Evolutionary conservation across 2,113 vertebrate genomes (phyloP).

Genomic region (Odobenus rosmarus): DNA sequence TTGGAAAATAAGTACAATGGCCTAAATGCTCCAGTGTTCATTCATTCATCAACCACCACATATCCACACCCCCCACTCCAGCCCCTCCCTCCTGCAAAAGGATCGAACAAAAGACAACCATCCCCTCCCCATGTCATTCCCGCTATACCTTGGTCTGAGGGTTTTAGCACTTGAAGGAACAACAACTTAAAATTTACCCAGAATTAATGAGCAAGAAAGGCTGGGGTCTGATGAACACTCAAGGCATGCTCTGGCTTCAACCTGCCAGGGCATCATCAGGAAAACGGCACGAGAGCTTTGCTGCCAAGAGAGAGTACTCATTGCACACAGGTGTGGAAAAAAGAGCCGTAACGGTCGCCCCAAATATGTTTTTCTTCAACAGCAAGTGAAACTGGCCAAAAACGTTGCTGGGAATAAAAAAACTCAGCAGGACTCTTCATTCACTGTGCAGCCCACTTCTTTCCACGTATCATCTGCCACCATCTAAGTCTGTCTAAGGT

Average conservation of each 20-base stretch:
- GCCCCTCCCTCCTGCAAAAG: neutral
- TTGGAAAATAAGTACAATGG: neutral
- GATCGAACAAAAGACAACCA: neutral
- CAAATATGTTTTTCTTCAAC: slow-evolving; percentile 55
- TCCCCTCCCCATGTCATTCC: neutral
- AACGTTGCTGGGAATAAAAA: neutral
- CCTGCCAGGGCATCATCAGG: neutral
- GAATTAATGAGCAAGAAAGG: neutral
- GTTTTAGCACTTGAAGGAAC: neutral
- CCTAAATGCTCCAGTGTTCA: neutral
- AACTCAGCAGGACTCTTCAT: neutral
- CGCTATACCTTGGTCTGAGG: neutral
- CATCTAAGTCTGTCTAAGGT: neutral
- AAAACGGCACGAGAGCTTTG: neutral
- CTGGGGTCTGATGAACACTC: neutral
- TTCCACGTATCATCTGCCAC: neutral
- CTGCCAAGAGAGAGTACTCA: slow-evolving; percentile 15
- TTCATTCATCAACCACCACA: neutral
- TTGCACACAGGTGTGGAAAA: slow-evolving; percentile 29
- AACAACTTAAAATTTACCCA: neutral
- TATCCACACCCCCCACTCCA: neutral
- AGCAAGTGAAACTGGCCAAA: slow-evolving; percentile 27
- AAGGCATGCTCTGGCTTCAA: neutral
- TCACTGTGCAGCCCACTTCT: neutral
- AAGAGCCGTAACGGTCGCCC: neutral